Conservation (phyloP, 2,797 vertebrate genomes). For the Melanotaenia trifasciata region DNA sequence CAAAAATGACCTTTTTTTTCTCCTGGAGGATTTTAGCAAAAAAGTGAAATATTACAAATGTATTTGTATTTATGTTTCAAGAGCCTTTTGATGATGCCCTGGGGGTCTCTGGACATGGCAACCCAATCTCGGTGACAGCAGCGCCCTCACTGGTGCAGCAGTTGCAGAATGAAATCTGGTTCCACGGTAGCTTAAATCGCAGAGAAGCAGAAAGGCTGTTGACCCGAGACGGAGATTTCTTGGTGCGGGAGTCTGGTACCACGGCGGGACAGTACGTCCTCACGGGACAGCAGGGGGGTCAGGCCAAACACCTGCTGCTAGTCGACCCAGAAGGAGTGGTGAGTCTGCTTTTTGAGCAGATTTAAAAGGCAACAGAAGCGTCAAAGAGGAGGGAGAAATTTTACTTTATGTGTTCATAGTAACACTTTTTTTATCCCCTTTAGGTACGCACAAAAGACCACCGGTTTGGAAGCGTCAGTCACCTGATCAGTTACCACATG, state of each 20-base stretch:
- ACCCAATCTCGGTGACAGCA: constrained; percentile 65
- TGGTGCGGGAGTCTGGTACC: constrained; percentile 96
- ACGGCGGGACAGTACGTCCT: constrained; percentile 96
- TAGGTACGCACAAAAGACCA: constrained; percentile 98
- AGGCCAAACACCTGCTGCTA: constrained; percentile 94
- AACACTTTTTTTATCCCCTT: background rate
- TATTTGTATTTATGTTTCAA: constrained; percentile 58
- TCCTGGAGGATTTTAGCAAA: background rate
- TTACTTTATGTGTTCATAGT: background rate
- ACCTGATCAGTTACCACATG: constrained; percentile 99
- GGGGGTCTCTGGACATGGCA: constrained; percentile 77
- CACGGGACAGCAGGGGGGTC: constrained; percentile 93
- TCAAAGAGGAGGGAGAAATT: background rate
- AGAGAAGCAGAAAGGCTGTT: constrained; percentile 92
- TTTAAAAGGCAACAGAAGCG: background rate
- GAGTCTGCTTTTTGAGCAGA: constrained; percentile 61
- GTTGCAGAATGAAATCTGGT: constrained; percentile 92
- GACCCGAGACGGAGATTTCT: constrained; percentile 92
- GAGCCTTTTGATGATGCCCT: constrained; percentile 97
- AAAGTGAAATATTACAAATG: background rate
- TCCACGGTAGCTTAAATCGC: constrained; percentile 92
- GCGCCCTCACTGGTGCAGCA: constrained; percentile 92
- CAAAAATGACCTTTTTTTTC: background rate
- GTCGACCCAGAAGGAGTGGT: constrained; percentile 99
- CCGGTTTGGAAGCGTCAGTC: constrained; percentile 96